Conservation (phyloP, 1,140 invertebrate genomes). For the Pemphigus obesinymphae region DNA sequence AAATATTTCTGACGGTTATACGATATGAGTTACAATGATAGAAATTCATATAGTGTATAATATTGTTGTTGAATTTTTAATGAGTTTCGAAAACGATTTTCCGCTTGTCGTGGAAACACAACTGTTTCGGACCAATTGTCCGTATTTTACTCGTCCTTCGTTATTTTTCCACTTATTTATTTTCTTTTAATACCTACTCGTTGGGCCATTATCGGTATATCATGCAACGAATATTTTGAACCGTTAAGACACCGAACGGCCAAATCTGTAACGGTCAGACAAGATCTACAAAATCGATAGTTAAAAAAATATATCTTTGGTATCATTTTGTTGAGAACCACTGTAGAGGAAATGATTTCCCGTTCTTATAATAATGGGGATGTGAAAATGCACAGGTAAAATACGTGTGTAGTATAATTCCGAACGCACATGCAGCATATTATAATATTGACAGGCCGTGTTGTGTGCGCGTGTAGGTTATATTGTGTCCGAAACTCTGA, state of each 20-base stretch:
- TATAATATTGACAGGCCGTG: neutral
- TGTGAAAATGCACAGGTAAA: neutral
- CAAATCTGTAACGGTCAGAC: neutral
- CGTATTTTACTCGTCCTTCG: neutral
- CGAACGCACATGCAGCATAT: neutral
- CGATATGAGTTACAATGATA: neutral
- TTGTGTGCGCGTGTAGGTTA: neutral
- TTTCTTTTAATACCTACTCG: neutral
- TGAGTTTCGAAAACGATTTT: slow-evolving; percentile 6
- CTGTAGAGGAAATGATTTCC: neutral
- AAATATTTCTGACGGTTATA: slow-evolving; percentile 13
- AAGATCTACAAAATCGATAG: neutral
- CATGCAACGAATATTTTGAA: neutral
- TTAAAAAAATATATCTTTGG: neutral
- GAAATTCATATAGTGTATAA: neutral
- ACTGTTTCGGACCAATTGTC: neutral
- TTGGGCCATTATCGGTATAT: neutral
- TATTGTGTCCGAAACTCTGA: neutral
- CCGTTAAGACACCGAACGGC: neutral
- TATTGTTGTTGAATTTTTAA: slow-evolving; percentile 16
- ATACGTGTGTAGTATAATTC: neutral
- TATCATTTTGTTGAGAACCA: neutral
- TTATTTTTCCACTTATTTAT: neutral
- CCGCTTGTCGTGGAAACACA: neutral
- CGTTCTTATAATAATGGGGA: neutral